phyloP scores from a whole-genome alignment of 2,113 vertebrate genomes.

The Formicarius rufipectus region DNA sequence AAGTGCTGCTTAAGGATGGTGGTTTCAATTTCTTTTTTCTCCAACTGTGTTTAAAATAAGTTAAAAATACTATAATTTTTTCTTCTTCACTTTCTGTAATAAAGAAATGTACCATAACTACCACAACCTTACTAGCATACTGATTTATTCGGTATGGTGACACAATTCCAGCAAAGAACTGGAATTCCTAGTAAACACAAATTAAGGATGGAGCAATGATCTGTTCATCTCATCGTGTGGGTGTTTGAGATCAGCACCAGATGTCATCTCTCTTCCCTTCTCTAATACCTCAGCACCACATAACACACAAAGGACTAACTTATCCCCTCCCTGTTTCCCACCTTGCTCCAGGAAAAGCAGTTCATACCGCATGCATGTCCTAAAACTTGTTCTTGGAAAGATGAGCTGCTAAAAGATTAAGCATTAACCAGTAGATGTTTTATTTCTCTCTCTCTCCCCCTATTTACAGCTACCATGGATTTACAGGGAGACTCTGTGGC shows the following conservation, averaged over 20 bases:
- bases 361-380: background rate
- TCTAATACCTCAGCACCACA: background rate
- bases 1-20: background rate
- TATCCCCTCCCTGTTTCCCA: background rate
- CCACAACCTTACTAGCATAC: background rate
- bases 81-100: background rate
- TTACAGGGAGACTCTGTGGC: background rate
- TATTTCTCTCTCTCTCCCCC: background rate
- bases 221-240: conserved; percentile 20
- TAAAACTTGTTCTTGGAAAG: background rate
- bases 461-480: background rate
- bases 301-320: background rate
- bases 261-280: conserved; percentile 6
- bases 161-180: conserved; percentile 18
- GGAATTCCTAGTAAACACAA: conserved; percentile 17
- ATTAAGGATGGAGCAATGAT: background rate
- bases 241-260: conserved; percentile 34
- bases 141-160: background rate
- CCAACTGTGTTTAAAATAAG: background rate
- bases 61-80: background rate
- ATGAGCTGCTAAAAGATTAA: background rate
- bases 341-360: background rate
- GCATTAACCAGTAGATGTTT: background rate
- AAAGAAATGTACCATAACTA: background rate
- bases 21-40: background rate